Evolutionary conservation across 2,113 vertebrate species (phyloP), one percentile per base, ranked within the genome.

Genomic region (Eclectus roratus): DNA sequence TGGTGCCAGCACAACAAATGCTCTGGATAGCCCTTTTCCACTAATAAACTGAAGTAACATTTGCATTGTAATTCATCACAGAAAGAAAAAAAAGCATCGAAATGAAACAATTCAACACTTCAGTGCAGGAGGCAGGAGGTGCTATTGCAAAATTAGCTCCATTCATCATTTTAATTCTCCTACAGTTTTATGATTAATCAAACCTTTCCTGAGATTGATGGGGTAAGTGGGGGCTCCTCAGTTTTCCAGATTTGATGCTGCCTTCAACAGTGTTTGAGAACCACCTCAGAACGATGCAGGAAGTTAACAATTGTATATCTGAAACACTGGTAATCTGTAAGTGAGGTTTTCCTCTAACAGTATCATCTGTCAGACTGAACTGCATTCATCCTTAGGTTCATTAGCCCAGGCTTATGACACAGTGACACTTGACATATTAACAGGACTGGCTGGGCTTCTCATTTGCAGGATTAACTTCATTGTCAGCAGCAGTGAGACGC

Each of bases 111-210:
- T 72, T 41, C 66, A 91, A 77, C 76, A 24, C 49, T n/a, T 14
- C 50, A 43, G 79, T 66, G 85, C 80, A 50, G 41, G 82, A 83
- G 64, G 41, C 39, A 88, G 53, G 71, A 88, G 53, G 71, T 63
- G 79, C 85, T 80, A 41, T 0, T 39, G 82, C 90, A 89, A 78
- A 81, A 89, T 77, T 41, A 88, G 72, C 88, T 60, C 46, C 85
- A 84, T 81, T 68, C 72, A 78, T 60, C 85, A 65, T 33, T 87
- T 77, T 7, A 44, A 82, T 76, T 85, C 46, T 50, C 17, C 46
- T 11, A 17, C 3, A 20, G 58, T 46, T 82, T 85, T 41, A 16
- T 76, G 56, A 95, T 52, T 66, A 71, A 85, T 89, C 47, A 72
- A 92, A 69, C 10, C 61, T 49, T 56, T 37, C 58, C 81, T 1